Conservation (phyloP, 2,113 vertebrate species). For the Petromus typicus region DNA sequence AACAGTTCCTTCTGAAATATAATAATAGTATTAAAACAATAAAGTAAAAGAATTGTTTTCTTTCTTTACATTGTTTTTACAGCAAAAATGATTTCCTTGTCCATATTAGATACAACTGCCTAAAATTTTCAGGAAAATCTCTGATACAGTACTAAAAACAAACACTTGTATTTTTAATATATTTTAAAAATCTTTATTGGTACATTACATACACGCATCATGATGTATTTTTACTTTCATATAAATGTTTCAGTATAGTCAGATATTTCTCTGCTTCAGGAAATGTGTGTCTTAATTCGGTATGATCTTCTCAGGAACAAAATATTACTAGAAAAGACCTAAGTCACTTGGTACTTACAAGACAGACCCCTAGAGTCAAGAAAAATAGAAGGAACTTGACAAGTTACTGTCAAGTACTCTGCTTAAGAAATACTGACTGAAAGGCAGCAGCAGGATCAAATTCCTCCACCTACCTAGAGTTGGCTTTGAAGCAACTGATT, state of each 20-base stretch:
- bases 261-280: conserved; percentile 42
- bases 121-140: conserved; percentile 45
- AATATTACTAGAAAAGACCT: conserved; percentile 16
- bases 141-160: conserved; percentile 25
- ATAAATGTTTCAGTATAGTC: conserved; percentile 51
- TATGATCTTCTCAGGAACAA: conserved; percentile 17
- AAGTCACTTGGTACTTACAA: conserved; percentile 33
- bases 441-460: not conserved
- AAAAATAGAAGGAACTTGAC: not conserved
- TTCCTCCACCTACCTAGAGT: not conserved
- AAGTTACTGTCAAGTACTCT: not conserved
- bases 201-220: too few relatives aligned
- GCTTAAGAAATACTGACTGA: conserved; percentile 19
- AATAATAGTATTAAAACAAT: not conserved
- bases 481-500: not conserved
- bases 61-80: conserved; percentile 1
- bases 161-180: too few relatives aligned
- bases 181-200: too few relatives aligned
- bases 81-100: conserved; percentile 28
- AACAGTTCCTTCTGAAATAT: not conserved
- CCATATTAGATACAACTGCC: not conserved
- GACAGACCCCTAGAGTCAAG: not conserved
- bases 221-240: conserved; percentile 60
- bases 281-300: conserved; percentile 37
- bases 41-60: not conserved